Evolutionary conservation across 92 coral and sea anemone species (phyloP).

Genomic region (Zoanthus gigantus): DNA sequence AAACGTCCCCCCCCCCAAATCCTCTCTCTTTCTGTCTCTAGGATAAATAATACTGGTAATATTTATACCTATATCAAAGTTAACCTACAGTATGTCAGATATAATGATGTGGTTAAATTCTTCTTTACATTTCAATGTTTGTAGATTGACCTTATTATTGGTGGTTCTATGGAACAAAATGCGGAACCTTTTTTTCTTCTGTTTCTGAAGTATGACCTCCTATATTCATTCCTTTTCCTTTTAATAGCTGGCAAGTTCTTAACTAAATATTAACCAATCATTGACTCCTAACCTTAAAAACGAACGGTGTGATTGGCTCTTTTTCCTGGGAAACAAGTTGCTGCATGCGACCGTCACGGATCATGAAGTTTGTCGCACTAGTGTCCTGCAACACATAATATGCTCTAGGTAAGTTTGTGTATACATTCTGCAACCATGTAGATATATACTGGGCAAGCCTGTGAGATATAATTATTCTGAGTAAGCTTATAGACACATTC

Average conservation of each 20-base stretch:
- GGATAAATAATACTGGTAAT: no score
- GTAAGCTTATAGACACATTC: neutral
- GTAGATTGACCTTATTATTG: no score
- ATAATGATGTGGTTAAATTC: no score
- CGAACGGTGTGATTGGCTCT: conserved; percentile 74
- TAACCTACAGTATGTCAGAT: no score
- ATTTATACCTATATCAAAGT: no score
- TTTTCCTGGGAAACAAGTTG: conserved; percentile 65
- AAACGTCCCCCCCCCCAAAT: no score
- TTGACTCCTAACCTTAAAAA: conserved; percentile 59
- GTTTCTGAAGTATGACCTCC: no score
- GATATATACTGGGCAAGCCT: neutral
- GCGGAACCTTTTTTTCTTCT: no score
- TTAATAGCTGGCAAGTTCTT: neutral
- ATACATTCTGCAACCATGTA: no score
- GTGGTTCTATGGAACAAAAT: no score
- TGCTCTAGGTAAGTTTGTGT: neutral
- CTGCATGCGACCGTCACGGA: conserved; percentile 77
- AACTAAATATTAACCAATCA: neutral
- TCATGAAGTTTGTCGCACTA: conserved; percentile 77
- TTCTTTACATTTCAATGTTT: no score
- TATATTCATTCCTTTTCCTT: neutral
- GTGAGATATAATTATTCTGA: neutral
- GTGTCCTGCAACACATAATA: conserved; percentile 58
- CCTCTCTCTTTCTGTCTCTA: no score